These are phyloP conservation scores for Clusia tigrina DNA, from an alignment of 2,888 invertebrate species.

Conservation along the genomic window DNA sequence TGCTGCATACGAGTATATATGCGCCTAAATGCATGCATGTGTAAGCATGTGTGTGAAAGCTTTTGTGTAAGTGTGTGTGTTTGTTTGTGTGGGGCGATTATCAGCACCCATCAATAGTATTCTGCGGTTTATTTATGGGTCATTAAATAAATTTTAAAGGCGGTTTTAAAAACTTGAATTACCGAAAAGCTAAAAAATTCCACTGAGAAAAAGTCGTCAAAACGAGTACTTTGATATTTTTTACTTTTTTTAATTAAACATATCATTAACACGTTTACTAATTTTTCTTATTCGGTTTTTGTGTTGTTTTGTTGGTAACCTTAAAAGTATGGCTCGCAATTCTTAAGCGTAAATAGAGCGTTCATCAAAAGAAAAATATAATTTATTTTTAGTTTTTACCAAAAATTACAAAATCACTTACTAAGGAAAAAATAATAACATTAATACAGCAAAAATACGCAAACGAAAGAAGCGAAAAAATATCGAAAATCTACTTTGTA, in stretches of 20 bases:
- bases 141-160: conserved; percentile 15
- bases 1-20: too few relatives aligned
- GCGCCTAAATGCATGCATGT: too few relatives aligned
- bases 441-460: not conserved
- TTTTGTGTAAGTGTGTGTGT: not conserved
- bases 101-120: not conserved
- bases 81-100: not conserved
- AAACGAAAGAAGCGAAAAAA: not conserved
- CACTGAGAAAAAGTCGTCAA: not conserved
- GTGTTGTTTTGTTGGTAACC: not conserved
- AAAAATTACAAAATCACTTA: not conserved
- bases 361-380: conserved; percentile 40
- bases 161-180: too few relatives aligned
- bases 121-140: not conserved
- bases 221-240: conserved; percentile 35
- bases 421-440: not conserved
- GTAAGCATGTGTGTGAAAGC: not conserved
- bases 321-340: conserved; percentile 28
- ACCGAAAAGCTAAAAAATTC: too few relatives aligned
- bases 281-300: too few relatives aligned
- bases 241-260: conserved; percentile 36
- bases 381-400: conserved; percentile 16
- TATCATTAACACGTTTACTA: conserved; percentile 31
- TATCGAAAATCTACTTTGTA: too few relatives aligned
- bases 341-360: conserved; percentile 48